These are phyloP conservation scores for Rynchops niger DNA, from an alignment of 2,113 vertebrate species.

Conservation along the genomic window DNA sequence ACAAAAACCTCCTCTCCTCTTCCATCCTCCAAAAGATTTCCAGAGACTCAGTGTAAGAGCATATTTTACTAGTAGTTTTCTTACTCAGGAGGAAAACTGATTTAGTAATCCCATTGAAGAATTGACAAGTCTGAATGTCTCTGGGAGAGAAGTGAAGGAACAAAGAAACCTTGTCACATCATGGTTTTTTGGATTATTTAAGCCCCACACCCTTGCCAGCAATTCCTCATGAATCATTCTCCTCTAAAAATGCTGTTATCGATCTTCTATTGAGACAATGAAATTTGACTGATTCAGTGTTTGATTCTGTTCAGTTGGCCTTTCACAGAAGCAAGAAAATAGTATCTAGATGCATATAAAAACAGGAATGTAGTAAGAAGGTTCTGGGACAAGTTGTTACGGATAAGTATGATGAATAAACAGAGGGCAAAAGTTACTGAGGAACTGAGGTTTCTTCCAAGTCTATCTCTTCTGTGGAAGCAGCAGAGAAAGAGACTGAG, in stretches of 20 bases:
- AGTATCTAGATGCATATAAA: background rate
- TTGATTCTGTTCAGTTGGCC: conserved; percentile 15
- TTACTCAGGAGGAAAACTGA: conserved; percentile 11
- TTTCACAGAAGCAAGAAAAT: background rate
- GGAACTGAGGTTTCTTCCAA: background rate
- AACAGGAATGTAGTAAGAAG: background rate
- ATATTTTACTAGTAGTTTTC: conserved; percentile 18
- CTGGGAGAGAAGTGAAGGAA: conserved; percentile 19
- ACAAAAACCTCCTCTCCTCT: background rate
- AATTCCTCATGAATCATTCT: background rate
- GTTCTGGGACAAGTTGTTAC: background rate
- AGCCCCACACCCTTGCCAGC: background rate
- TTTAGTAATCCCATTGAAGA: conserved; percentile 6
- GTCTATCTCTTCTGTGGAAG: background rate
- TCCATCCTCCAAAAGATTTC: conserved; percentile 5
- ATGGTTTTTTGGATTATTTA: conserved; percentile 19
- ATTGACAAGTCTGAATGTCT: conserved; percentile 31
- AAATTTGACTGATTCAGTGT: conserved; percentile 20
- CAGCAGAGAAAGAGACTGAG: background rate
- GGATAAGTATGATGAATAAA: background rate
- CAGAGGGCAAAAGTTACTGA: background rate
- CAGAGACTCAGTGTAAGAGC: background rate
- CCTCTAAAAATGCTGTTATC: conserved; percentile 29
- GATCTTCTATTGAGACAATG: conserved; percentile 25
- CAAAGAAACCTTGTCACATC: conserved; percentile 32